Conservation (phyloP, 2,113 vertebrate genomes). For the Cisticola juncidis region DNA sequence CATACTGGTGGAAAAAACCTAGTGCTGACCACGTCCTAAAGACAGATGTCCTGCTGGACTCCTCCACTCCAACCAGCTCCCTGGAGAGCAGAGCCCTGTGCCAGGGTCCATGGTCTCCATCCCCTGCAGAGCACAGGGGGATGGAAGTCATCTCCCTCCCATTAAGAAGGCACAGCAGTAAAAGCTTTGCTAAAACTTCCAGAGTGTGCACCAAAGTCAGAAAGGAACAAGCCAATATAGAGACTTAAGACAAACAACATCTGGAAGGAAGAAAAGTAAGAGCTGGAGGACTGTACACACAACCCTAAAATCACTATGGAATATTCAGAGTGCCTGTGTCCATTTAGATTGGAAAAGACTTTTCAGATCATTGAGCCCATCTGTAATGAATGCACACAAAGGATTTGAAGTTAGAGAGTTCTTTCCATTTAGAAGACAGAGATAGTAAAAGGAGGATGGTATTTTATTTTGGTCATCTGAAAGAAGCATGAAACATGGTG, state of each 20-base stretch:
- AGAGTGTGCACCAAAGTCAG: neutral
- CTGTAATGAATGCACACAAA: neutral
- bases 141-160: neutral
- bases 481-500: neutral
- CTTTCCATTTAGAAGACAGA: neutral
- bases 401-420: neutral
- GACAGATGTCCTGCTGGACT: neutral
- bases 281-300: neutral
- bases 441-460: neutral
- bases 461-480: neutral
- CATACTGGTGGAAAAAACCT: neutral
- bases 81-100: neutral
- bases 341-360: neutral
- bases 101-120: neutral
- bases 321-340: neutral
- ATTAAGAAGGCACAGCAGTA: neutral
- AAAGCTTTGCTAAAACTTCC: neutral
- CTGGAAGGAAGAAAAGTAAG: neutral
- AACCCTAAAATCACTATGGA: neutral
- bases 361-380: neutral
- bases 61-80: neutral
- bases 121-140: neutral
- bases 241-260: neutral
- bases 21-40: neutral
- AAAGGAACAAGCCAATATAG: fast-evolving